Base-by-base conservation (phyloP, 2,888 invertebrate genomes). In the Tridacna crocea region DNA sequence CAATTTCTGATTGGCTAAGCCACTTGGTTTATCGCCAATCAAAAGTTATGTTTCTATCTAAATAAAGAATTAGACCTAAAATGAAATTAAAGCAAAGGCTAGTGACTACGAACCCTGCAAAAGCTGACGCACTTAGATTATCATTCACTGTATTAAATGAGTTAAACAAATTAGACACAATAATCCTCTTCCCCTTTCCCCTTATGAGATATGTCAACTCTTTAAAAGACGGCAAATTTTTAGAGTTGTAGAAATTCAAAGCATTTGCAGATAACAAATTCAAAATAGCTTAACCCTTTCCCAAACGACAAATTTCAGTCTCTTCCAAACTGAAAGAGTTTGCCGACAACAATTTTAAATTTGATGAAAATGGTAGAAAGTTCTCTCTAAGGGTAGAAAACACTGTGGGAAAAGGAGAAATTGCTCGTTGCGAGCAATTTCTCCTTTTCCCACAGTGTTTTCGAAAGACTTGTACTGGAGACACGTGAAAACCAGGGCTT, bases 91-190 rank as follows among this genome's bases (percentile, higher is more conserved):
- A 4, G n/a, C n/a, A 19, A 46, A 46, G 46, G n/a, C 19, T 36
- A 1, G 0, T 46, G 47, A 27, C n/a, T 47, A 22, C 24, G n/a
- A 47, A 0, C 46, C 17, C 12, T 10, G 22, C 46, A 63, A 63
- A 27, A 12, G 26, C 26, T 22, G 63, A 63, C 15, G 24, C 26
- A 63, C 63, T 63, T 63, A 63, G 27, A 63, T 27, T 26, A 63
- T 12, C 63, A 11, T 27, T 63, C 36, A 22, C 63, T 27, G 22
- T 63, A 22, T 27, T 26, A 63, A 63, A 63, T 17, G 63, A 26
- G 63, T 24, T 27, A 63, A 63, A 63, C 63, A 63, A 63, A 63
- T 63, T 63, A 63, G 63, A 63, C 63, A 63, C 24, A 63, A 63
- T 63, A 63, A 63, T 63, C 63, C 26, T 12, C 63, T 26, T 0